A percentile compares a stretch with the other conserved stretches of the same genome.
These are phyloP conservation scores for Coryphaenoides rupestris DNA, from an alignment of 2,113 vertebrate genomes.

Conservation along the genomic window DNA sequence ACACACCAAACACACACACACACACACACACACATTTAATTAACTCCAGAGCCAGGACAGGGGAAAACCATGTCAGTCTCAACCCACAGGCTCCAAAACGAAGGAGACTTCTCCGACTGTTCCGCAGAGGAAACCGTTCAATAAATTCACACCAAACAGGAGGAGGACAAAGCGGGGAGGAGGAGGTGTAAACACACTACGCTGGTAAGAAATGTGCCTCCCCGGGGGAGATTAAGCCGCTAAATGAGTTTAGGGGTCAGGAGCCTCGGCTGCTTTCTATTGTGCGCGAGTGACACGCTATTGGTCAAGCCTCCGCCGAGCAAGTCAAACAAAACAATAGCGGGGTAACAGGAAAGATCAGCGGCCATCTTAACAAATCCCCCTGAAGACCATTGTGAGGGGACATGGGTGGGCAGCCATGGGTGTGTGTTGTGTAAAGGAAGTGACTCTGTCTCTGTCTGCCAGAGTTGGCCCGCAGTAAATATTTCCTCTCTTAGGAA, in stretches of 20 bases:
- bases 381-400: constrained; percentile 63
- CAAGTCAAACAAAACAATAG: constrained; percentile 73
- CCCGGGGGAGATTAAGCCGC: constrained; percentile 52
- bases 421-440: constrained; percentile 58
- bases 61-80: background rate
- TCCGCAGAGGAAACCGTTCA: background rate
- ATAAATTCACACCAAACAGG: constrained; percentile 53
- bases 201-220: constrained; percentile 33
- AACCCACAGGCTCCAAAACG: constrained; percentile 1
- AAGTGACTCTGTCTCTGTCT: background rate
- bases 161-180: constrained; percentile 40
- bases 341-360: constrained; percentile 58
- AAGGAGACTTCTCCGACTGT: background rate
- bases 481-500: too few relatives aligned
- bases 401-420: constrained; percentile 56
- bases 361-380: constrained; percentile 58
- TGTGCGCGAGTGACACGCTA: constrained; percentile 55
- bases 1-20: too few relatives aligned
- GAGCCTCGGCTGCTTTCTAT: constrained; percentile 42
- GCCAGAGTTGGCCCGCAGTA: too few relatives aligned
- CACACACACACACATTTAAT: too few relatives aligned
- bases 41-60: background rate
- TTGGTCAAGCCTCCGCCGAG: constrained; percentile 58
- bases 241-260: constrained; percentile 70
- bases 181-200: constrained; percentile 57